Conservation (phyloP, 2,797 vertebrate species). For the Peromyscus attwateri region DNA sequence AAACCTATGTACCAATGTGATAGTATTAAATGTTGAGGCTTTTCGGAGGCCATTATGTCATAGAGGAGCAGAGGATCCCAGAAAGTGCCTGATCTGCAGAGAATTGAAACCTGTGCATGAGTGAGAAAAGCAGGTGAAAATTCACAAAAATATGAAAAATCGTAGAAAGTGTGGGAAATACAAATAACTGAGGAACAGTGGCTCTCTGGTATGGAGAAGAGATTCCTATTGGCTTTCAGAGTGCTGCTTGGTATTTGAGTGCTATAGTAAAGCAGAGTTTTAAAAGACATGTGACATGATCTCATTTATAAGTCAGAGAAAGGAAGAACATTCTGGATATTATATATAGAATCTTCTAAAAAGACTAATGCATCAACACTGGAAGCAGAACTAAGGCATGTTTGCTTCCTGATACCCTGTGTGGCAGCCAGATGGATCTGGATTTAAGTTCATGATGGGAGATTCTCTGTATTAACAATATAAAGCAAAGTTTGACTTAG, state of each 20-base stretch:
- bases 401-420: neutral
- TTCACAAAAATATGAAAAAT: neutral
- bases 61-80: neutral
- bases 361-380: neutral
- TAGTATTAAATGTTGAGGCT: neutral
- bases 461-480: neutral
- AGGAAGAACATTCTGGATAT: neutral
- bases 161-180: neutral
- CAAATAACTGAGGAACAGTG: neutral
- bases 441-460: neutral
- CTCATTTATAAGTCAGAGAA: neutral
- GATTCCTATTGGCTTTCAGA: neutral
- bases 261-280: neutral
- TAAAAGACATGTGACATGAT: neutral
- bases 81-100: neutral
- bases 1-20: neutral
- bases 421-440: fast-evolving
- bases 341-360: no score
- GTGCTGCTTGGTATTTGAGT: neutral
- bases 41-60: neutral
- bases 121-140: neutral
- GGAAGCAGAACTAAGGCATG: neutral
- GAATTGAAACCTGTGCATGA: neutral
- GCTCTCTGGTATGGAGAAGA: neutral
- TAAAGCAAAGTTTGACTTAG: neutral